A percentile compares a stretch with the other conserved stretches of the same genome.
Conservation (phyloP, 2,113 vertebrate genomes). For the Urocynchramus pylzowi region DNA sequence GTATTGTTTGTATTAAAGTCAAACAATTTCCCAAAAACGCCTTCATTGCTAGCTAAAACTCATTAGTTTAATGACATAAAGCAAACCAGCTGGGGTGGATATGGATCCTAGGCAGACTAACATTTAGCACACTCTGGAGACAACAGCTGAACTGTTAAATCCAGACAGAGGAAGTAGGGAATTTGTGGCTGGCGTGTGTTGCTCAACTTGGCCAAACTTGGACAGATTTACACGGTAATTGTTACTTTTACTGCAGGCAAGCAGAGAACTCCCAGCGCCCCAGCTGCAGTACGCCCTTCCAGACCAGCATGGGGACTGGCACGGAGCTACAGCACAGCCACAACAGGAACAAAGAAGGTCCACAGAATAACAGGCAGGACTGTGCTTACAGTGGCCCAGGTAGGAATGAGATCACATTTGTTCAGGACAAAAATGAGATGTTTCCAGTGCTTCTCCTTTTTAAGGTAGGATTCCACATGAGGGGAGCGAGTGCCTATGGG, state of each 20-base stretch:
- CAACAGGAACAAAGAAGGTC: background rate
- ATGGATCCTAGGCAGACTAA: background rate
- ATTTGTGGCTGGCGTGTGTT: background rate
- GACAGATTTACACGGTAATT: background rate
- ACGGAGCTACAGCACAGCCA: background rate
- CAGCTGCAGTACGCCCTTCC: background rate
- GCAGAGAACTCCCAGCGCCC: background rate
- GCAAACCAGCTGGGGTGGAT: conserved; percentile 23
- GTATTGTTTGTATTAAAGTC: conserved; percentile 37
- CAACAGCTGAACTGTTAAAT: background rate
- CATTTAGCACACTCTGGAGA: background rate
- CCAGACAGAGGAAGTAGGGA: conserved; percentile 7
- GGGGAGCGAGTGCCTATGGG: conserved; percentile 93
- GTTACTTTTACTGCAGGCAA: background rate
- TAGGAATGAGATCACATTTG: conserved; percentile 95
- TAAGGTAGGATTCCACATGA: conserved; percentile 91
- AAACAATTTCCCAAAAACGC: conserved; percentile 47
- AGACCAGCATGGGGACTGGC: background rate
- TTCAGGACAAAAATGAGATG: conserved; percentile 97
- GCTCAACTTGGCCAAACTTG: background rate
- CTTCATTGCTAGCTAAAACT: conserved; percentile 41
- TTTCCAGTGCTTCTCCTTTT: conserved; percentile 97
- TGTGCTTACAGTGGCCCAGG: conserved; percentile 92
- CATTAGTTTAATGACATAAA: conserved; percentile 44
- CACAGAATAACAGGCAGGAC: background rate